Conservation (phyloP, 2,113 vertebrate species). For the Xyliphius kryptos region DNA sequence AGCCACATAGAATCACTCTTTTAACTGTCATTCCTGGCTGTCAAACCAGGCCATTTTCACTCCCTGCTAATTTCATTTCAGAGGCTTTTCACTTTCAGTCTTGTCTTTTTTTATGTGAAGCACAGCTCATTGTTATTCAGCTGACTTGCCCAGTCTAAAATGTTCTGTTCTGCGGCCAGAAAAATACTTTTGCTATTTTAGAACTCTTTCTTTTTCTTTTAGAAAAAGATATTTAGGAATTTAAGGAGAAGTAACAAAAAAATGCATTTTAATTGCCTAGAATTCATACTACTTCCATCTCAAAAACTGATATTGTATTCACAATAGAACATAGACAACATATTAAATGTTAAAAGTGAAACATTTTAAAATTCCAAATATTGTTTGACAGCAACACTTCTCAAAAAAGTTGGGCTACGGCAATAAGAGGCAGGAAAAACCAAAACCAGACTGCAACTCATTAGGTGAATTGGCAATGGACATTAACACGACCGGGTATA, state of each 20-base stretch:
- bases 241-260: not conserved
- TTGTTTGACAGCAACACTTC: too few relatives aligned
- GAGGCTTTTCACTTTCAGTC: slow-evolving; percentile 4
- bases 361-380: too few relatives aligned
- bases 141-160: slow-evolving; percentile 7
- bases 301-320: too few relatives aligned
- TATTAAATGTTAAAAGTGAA: too few relatives aligned
- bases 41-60: too few relatives aligned
- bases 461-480: too few relatives aligned
- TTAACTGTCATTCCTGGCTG: not conserved
- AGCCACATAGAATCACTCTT: not conserved
- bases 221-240: too few relatives aligned
- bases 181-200: not conserved
- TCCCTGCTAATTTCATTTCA: slow-evolving; percentile 6
- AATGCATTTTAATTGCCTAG: not conserved
- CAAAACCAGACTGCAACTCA: too few relatives aligned
- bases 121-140: slow-evolving; percentile 11
- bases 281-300: not conserved
- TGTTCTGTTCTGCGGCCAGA: not conserved
- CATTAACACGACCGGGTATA: too few relatives aligned
- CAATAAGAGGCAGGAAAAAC: too few relatives aligned
- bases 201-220: slow-evolving; percentile 1
- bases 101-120: not conserved
- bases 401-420: too few relatives aligned
- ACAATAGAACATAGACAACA: too few relatives aligned